Conservation (phyloP, 2,113 vertebrate genomes). For the Oreochromis spilurus region DNA sequence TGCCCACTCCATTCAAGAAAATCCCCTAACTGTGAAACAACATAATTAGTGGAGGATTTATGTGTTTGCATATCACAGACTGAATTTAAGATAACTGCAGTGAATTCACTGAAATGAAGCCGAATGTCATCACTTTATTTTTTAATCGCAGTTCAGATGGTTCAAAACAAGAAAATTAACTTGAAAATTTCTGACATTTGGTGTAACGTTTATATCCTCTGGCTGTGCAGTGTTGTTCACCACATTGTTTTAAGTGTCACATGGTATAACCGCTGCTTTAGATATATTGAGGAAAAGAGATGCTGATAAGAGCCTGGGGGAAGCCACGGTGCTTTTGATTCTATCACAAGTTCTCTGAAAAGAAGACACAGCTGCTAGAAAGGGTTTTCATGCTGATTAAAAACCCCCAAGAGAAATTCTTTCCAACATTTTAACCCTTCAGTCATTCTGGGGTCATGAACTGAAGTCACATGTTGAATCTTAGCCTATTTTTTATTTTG, state of each 20-base stretch:
- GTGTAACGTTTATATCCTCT: background rate
- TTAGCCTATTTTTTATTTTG: background rate
- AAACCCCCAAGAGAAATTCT: background rate
- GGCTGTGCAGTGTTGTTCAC: background rate
- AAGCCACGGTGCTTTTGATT: background rate
- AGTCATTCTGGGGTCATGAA: background rate
- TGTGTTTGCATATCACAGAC: background rate
- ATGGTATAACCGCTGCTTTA: conserved; percentile 16
- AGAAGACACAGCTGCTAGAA: background rate
- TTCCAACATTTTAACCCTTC: background rate
- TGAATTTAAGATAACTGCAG: background rate
- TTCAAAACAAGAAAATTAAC: background rate
- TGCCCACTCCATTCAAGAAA: background rate
- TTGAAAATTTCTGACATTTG: background rate
- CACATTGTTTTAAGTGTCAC: conserved; percentile 10
- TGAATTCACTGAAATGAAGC: background rate
- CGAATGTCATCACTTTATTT: background rate
- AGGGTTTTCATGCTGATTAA: background rate
- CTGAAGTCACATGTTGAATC: background rate
- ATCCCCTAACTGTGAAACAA: background rate
- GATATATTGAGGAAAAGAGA: background rate
- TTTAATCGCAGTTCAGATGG: background rate
- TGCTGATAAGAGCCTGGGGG: background rate
- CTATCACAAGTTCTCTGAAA: conserved; percentile 47
- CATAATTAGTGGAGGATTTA: background rate